These are phyloP conservation scores for Trichomalopsis sarcophagae DNA, from an alignment of 1,140 invertebrate genomes.

Conservation along the genomic window DNA sequence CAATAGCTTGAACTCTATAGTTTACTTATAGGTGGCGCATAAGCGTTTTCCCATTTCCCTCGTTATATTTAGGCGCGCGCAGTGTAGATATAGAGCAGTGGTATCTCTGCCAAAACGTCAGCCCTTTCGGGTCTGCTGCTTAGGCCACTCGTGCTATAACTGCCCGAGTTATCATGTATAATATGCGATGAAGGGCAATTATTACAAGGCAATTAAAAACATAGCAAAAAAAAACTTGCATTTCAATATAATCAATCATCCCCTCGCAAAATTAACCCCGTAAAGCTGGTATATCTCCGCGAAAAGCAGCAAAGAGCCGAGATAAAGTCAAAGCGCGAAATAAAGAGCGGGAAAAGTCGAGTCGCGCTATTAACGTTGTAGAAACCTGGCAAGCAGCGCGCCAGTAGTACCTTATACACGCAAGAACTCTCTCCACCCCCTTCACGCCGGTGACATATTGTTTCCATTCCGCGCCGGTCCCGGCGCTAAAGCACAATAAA, in stretches of 20 bases:
- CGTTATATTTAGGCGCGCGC: too few species aligned
- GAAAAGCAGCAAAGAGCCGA: not conserved
- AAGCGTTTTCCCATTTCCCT: too few species aligned
- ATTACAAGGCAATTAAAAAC: too few species aligned
- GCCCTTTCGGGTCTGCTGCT: too few species aligned
- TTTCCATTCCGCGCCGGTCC: slow-evolving; percentile 67
- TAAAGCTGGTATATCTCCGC: not conserved
- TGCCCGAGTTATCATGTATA: too few species aligned
- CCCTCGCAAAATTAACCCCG: not conserved
- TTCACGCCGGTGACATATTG: slow-evolving; percentile 70
- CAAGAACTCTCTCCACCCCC: slow-evolving; percentile 16
- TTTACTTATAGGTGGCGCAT: too few species aligned
- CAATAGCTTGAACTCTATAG: too few species aligned
- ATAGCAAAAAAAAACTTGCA: not conserved
- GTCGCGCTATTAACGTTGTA: slow-evolving; percentile 64
- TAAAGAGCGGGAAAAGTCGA: slow-evolving; percentile 47
- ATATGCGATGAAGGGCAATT: too few species aligned
- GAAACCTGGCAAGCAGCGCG: slow-evolving; percentile 63
- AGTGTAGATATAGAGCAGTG: too few species aligned
- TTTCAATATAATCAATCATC: not conserved
- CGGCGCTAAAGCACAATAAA: slow-evolving; percentile 69
- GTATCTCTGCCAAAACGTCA: too few species aligned
- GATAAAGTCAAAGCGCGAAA: slow-evolving; percentile 4
- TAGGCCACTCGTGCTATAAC: too few species aligned
- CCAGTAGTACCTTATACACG: slow-evolving; percentile 5